A percentile compares a stretch with the other conserved stretches of the same genome.
phyloP scores from a whole-genome alignment of 1,140 invertebrate genomes.

The Charaxes varanes region DNA sequence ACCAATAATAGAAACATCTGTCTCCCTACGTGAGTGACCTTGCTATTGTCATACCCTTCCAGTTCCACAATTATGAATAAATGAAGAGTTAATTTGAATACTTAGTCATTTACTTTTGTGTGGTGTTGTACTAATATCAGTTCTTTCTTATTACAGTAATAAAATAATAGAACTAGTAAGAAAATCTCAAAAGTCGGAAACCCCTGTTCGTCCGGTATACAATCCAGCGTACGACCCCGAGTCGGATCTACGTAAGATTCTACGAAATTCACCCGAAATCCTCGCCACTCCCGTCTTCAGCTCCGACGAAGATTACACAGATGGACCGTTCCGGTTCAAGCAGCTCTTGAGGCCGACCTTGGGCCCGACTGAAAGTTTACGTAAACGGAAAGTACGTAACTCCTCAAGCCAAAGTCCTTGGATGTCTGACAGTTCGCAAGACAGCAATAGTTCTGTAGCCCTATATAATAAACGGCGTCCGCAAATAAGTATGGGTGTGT shows the following conservation, averaged over 20 bases:
- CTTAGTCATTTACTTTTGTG: too few species aligned
- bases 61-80: too few species aligned
- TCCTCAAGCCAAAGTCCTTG: conserved; percentile 53
- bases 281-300: conserved; percentile 59
- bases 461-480: conserved; percentile 55
- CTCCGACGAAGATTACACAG: conserved; percentile 73
- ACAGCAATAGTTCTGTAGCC: conserved; percentile 52
- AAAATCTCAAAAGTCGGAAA: conserved; percentile 51
- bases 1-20: too few species aligned
- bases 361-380: conserved; percentile 81
- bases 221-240: conserved; percentile 57
- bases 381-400: conserved; percentile 77
- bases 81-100: too few species aligned
- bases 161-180: conserved; percentile 69
- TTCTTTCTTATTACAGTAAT: conserved; percentile 45
- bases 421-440: conserved; percentile 66
- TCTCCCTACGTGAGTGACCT: too few species aligned
- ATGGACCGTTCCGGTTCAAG: conserved; percentile 82
- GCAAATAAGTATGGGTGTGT: conserved; percentile 65
- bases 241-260: conserved; percentile 66
- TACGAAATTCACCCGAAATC: conserved; percentile 70
- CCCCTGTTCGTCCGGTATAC: conserved; percentile 40
- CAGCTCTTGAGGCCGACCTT: conserved; percentile 80
- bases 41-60: too few species aligned
- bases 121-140: too few species aligned